Conservation (phyloP, 2,113 vertebrate species). For the Vireo altiloquus region DNA sequence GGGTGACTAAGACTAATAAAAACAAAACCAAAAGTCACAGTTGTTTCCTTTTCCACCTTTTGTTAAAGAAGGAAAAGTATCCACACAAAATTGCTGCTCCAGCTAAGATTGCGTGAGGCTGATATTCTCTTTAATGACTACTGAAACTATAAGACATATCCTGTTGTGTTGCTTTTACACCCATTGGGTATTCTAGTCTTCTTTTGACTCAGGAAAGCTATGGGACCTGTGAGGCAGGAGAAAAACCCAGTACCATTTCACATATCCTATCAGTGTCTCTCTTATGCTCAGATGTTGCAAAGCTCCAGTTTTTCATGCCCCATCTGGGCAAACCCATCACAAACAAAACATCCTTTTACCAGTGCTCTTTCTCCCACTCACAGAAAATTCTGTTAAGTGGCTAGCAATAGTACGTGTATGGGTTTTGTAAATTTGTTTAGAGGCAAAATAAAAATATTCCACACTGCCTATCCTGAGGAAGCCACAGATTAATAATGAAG, state of each 20-base stretch:
- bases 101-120: not conserved
- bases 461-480: not conserved
- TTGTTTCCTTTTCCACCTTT: not conserved
- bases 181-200: not conserved
- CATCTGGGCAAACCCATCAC: not conserved
- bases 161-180: not conserved
- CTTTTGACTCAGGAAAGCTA: not conserved
- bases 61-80: not conserved
- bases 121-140: not conserved
- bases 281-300: not conserved
- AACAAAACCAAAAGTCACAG: not conserved
- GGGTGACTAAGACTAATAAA: not conserved
- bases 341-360: not conserved
- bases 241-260: not conserved
- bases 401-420: not conserved
- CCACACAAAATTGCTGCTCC: not conserved
- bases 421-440: not conserved
- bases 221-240: not conserved
- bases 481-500: not conserved
- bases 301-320: not conserved
- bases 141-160: not conserved
- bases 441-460: not conserved
- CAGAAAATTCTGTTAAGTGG: not conserved
- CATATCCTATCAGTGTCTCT: not conserved
- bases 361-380: not conserved